Base-by-base conservation (phyloP, 1,140 invertebrate species). In the Drosophila parabipectinata region DNA sequence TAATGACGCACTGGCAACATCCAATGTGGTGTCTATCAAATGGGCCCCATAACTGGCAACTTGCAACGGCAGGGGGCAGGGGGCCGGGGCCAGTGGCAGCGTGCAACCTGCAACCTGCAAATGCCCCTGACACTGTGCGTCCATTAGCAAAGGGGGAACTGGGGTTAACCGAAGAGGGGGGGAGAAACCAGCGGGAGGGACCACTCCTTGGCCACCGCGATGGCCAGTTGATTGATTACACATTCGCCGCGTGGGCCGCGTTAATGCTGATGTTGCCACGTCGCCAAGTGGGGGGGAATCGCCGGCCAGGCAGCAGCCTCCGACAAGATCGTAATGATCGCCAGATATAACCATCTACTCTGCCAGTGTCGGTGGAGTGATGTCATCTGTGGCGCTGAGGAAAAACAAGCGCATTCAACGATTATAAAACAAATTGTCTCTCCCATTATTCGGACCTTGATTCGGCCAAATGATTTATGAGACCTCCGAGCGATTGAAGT, bases 181-280 rank as follows among this genome's bases (percentile, higher is more conserved):
- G 12, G 18, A 9, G 14, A 14, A 45, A 12, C 18, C 28, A 26
- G 14, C 28, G 48, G 39, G 30, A 15, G 28, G 56, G 10, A 71
- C 28, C 78, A 79, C 82, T 87, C 80, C 82, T 72, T 79, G 68
- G 75, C 75, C 78, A 72, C 67, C 10, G 21, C 52, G 56, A 48
- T 68, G 78, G 67, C 48, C 82, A 76, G 73, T 83, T 88, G 83
- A 88, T 88, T 88, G 83, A 88, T 88, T 88, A 83, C 83, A 79
- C 60, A 88, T 74, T 53, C 72, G 71, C 58, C 69, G 83, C 75
- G 82, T 87, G 78, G 82, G 82, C 58, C 51, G 79, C 66, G 64
- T 60, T 82, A 67, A 61, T 71, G 75, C 48, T 72, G 63, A 69
- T 81, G 71, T 74, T 85, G 82, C 77, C 68, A 75, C 72, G 59